These are phyloP conservation scores for Pollimyrus isidori DNA, from an alignment of 2,113 vertebrate species.

Conservation along the genomic window DNA sequence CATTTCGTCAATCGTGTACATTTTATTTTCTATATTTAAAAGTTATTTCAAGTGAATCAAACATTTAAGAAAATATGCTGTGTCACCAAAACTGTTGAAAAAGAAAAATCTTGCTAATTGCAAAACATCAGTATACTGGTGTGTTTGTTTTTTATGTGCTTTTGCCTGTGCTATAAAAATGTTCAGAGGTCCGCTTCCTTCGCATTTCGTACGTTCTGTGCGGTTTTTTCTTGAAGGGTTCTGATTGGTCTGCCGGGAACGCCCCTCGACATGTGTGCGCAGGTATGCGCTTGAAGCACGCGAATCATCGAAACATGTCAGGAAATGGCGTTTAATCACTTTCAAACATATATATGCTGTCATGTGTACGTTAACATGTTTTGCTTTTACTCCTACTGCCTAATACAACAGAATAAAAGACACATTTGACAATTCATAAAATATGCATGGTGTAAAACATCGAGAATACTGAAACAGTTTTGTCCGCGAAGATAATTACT, in stretches of 20 bases:
- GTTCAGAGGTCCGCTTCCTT: not conserved
- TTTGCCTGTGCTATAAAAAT: not conserved
- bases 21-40: not conserved
- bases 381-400: not conserved
- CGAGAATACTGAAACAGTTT: not conserved
- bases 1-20: not conserved
- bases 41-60: not conserved
- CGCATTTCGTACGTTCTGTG: constrained; percentile 17
- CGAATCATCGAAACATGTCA: not conserved
- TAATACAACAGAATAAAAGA: not conserved
- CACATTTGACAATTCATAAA: not conserved
- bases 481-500: constrained; percentile 32
- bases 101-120: not conserved
- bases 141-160: not conserved
- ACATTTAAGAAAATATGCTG: not conserved
- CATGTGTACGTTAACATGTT: not conserved
- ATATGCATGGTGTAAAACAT: not conserved
- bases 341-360: not conserved
- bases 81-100: not conserved
- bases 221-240: constrained; percentile 50
- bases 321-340: not conserved
- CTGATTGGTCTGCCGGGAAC: constrained; percentile 60
- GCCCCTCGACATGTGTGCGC: constrained; percentile 30
- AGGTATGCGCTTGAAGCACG: not conserved
- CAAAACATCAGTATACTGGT: not conserved